These are phyloP conservation scores for Phalloptychus januarius DNA, from an alignment of 2,797 vertebrate genomes.

Conservation along the genomic window DNA sequence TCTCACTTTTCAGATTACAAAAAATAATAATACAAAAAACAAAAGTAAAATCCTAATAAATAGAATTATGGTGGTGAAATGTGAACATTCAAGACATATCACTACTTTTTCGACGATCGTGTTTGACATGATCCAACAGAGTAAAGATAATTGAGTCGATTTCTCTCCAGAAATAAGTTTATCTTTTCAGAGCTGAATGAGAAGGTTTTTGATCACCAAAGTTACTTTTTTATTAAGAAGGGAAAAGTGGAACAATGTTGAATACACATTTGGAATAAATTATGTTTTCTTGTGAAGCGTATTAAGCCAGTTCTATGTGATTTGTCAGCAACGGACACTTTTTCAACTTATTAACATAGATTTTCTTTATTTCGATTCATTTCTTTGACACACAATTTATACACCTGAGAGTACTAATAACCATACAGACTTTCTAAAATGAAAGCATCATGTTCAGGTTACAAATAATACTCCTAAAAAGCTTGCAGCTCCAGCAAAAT, in stretches of 20 bases:
- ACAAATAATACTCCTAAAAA: constrained; percentile 24
- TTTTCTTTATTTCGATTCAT: constrained; percentile 38
- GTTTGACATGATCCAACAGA: background rate
- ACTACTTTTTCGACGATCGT: background rate
- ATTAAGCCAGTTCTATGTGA: background rate
- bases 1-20: background rate
- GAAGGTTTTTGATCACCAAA: background rate
- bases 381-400: constrained; percentile 25
- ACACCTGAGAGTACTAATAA: constrained; percentile 22
- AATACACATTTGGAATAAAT: background rate
- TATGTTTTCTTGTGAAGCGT: background rate
- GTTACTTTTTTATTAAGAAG: background rate
- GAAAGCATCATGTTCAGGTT: constrained; percentile 46
- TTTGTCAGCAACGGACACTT: background rate
- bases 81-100: background rate
- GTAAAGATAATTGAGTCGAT: background rate
- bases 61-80: background rate
- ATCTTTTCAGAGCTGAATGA: background rate
- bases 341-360: background rate
- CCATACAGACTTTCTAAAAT: constrained; percentile 59
- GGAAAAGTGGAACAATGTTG: background rate
- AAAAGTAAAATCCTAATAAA: background rate
- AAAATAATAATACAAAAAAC: too few species aligned
- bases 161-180: background rate
- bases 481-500: constrained; percentile 45